Conservation (phyloP, 2,888 invertebrate genomes). For the Bellardia pandia region DNA sequence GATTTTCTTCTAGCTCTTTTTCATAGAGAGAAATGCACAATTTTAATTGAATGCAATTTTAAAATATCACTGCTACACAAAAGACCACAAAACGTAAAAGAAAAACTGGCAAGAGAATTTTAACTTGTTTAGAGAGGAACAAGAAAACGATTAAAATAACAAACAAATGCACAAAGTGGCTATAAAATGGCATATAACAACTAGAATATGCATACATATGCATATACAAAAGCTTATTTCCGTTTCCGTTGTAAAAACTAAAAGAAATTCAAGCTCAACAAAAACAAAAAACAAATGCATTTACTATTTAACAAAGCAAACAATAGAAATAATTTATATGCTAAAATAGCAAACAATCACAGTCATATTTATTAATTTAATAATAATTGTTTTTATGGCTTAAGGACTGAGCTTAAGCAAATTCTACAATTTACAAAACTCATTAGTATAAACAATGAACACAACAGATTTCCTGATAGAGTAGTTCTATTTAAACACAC, state of each 20-base stretch:
- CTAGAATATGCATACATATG: not conserved
- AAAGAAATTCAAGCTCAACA: not conserved
- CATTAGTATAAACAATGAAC: no score
- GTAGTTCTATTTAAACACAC: no score
- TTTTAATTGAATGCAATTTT: conserved; percentile 67
- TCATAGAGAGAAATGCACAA: conserved; percentile 29
- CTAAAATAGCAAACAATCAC: conserved; percentile 29
- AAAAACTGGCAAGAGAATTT: conserved; percentile 3
- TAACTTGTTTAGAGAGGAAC: not conserved
- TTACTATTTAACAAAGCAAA: conserved; percentile 44
- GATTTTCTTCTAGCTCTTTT: no score
- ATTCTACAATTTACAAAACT: not conserved
- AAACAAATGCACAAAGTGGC: conserved; percentile 52
- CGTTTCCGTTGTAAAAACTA: conserved; percentile 47
- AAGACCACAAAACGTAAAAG: conserved; percentile 23
- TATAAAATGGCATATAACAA: conserved; percentile 24
- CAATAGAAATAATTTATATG: conserved; percentile 51
- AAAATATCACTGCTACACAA: conserved; percentile 50
- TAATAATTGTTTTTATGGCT: not conserved
- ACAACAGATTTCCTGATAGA: no score
- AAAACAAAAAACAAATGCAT: conserved; percentile 37
- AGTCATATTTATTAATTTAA: conserved; percentile 43
- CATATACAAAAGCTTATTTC: conserved; percentile 51
- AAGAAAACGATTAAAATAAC: conserved; percentile 50
- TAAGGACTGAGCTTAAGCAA: not conserved